Evolutionary conservation across 2,888 invertebrate genomes (phyloP), one percentile per base, ranked within the genome.

Genomic region (Lypha dubia): DNA sequence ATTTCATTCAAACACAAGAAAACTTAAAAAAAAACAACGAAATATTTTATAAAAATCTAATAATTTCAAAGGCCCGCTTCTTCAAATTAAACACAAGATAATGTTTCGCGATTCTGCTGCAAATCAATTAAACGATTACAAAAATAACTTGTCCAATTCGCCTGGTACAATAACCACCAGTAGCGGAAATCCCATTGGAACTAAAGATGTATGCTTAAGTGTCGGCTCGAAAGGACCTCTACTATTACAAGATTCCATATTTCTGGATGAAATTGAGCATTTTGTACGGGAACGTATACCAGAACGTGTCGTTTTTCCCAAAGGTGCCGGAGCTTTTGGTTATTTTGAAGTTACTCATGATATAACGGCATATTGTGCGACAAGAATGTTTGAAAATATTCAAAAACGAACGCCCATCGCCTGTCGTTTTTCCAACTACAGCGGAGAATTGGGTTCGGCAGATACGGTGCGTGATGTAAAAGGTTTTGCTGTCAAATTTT

Each of bases 221-320:
- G 96, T 95, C n/a, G 99, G 99, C 0, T 95, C 95, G 13, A 94
- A 95, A 80, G 98, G 99, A 35, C 99, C 98, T 0, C 93, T 96
- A 51, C 94, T 99, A 0, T 92, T 98, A 11, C 97, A 98, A 92
- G 99, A 99, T 93, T 94, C 95, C 76, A 94, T 95, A 84, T 95
- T 95, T 88, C 89, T 97, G 7, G 97, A 97, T 91, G 96, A 96
- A 91, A 93, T 97, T 70, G 94, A 96, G 0, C 95, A 98, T 88
- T 98, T 98, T 91, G 95, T 96, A 91, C 94, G 98, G 46, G 99
- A 99, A 91, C 94, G 98, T 76, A 98, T 99, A 88, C 98, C 99
- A 0, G 98, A 99, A 91, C 94, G 99, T 88, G 98, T 98, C 0
- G 98, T 88, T 15, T 98, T 98, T 92, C 98, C 99, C 0, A 99